Evolutionary conservation across 1,140 invertebrate genomes (phyloP), one percentile per base, ranked within the genome.

Genomic region (Drosophila kurseongensis): DNA sequence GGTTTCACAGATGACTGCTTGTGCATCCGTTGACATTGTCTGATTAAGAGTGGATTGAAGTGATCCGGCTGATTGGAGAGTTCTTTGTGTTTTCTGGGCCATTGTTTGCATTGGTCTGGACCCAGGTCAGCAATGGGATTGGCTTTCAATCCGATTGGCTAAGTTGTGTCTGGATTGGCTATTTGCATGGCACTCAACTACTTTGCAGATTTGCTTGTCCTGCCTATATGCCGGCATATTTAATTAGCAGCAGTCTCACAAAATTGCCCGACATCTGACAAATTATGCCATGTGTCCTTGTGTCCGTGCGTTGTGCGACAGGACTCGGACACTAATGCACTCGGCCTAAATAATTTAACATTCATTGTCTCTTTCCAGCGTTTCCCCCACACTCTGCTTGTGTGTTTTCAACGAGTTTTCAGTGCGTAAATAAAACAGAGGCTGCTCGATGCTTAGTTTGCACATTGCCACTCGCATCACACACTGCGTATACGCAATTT

Each of bases 281-380:
- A 85, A 81, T 84, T 84, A 77, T 76, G 73, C 61, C 77, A 74
- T 40, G 44, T 68, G 45, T 18, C 27, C 27, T 16, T 40, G 14
- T 73, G 71, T 36, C 40, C 68, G 65, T 51, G 59, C 44, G 50
- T 35, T 66, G 65, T 51, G 59, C 44, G 55, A 54, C 36, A 44
- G 55, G 50, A 61, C 35, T 59, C 38, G 55, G 56, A 45, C 79
- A 77, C 84, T 88, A 88, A 88, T 88, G 83, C 84, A 89, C 67
- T 89, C 66, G 56, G 52, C 67, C 84, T 88, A 75, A 89, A 88
- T 88, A 77, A 88, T 88, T 89, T 66, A 88, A 48, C 51, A 57
- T 59, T 50, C 63, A 71, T 75, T 86, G 82, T 78, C 74, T 74
- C 61, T 76, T 14, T n/a, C 42, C 18, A 45, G 58, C 48, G 45